Evolutionary conservation across 2,888 invertebrate species (phyloP), one percentile per base, ranked within the genome.

Genomic region (Cartodere bifasciata): DNA sequence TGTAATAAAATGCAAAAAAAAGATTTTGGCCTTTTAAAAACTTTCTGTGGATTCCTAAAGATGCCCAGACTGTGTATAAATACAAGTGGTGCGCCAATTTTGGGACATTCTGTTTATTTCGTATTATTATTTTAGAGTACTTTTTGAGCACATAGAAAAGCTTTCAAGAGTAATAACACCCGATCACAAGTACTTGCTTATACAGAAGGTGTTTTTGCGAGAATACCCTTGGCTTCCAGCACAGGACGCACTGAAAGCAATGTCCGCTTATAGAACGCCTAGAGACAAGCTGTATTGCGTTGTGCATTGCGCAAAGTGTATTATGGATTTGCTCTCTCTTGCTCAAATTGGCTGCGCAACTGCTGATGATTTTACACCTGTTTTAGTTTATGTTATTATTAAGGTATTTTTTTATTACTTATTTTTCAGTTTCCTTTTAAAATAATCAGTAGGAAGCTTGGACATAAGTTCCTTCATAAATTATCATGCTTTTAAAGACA

Each of bases 151-250:
- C 60, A 86, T 95, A 49, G 74, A 76, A 29, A 84, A 86, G 49
- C 64, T 95, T 51, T 69, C 80, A 14, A 67, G 67, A 34, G 63
- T 77, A 3, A 73, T 90, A 22, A 77, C 79, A 11, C 86, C 86
- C 3, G 70, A 74, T 36, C 86, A 90, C 60, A 76, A 78, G 48
- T 82, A 86, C 54, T 62, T 87, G 34, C 65, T 77, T 50, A 85
- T 91, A 46, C 83, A 83, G 17, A 81, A 82, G 60, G 71, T 80
- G 44, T 80, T 81, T 53, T 75, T 84, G 52, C 80, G 83, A 52
- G 95, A 95, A 52, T 90, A 88, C 51, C 95, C 95, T 10, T 97
- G 87, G 94, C 79, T 87, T 16, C 86, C 90, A 50, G 94, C 94
- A 23, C 94, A 95, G 63, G 75, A 82, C 29, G 87, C 87, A 51